Base-by-base conservation (phyloP, 2,888 invertebrate genomes). In the Diarsia dahlii region DNA sequence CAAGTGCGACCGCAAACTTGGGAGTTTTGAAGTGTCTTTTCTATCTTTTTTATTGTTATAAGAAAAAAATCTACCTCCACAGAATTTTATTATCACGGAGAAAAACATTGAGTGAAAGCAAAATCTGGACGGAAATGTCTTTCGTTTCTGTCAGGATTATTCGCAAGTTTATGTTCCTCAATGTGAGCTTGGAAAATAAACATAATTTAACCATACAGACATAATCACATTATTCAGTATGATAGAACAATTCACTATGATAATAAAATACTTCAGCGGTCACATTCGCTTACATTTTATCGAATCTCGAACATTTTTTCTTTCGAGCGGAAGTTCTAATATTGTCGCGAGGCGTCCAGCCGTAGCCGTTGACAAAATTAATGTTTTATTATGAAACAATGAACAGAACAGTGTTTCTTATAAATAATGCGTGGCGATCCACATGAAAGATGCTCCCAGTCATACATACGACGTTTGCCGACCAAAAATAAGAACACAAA, bases 331-430 rank as follows among this genome's bases (percentile, higher is more conserved):
- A 95, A 95, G 95, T 93, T 94, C 94, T 95, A 95, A 95, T 95
- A 95, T 92, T 94, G 94, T 95, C 92, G 89, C 90, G 87, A 84
- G 85, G 89, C 92, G 91, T 90, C 91, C 93, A 93, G 87, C 92
- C 94, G 92, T 94, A 90, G 90, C 93, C 91, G 96, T 94, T 95
- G 95, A 95, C 95, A 95, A 95, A 93, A 95, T 95, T 95, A 95
- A 95, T 96, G 95, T 94, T 94, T 94, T 95, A 95, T 96, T 96
- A 94, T 95, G 95, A 95, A 95, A 96, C 96, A 96, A 96, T 96
- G 95, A 95, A 92, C 94, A 91, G 93, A 95, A 93, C 91, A 92
- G 93, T 93, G 92, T 92, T 92, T 89, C 90, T 92, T 90, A 92
- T 95, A 93, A 95, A 95, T 95, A 94, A 94, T 93, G 92, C 92